These are phyloP conservation scores for Sycophaga agraensis DNA, from an alignment of 1,140 invertebrate genomes.

Conservation along the genomic window DNA sequence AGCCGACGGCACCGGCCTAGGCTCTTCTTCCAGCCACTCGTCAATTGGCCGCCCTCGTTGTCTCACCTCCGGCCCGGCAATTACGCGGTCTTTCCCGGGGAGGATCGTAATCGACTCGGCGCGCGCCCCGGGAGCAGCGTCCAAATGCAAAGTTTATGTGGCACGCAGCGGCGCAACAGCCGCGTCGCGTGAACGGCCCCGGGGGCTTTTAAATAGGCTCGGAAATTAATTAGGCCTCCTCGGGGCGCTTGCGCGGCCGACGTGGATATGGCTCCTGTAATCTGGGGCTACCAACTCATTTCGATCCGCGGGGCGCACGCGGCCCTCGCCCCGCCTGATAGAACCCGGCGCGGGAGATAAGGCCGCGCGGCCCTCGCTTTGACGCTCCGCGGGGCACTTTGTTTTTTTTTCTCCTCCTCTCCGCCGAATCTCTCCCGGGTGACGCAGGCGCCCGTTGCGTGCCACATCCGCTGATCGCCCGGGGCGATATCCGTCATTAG, in stretches of 20 bases:
- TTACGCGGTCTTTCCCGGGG: conserved; percentile 24
- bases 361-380: background rate
- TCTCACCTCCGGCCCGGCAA: background rate
- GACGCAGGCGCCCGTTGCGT: too few species aligned
- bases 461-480: too few species aligned
- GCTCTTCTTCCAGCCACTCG: too few species aligned
- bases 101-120: conserved; percentile 25
- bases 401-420: background rate
- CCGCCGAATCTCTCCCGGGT: too few species aligned
- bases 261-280: conserved; percentile 18
- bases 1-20: too few species aligned
- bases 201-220: conserved; percentile 25
- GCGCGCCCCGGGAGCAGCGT: conserved; percentile 5
- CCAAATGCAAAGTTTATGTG: conserved; percentile 23
- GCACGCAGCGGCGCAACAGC: conserved; percentile 18
- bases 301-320: conserved; percentile 22
- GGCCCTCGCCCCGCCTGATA: background rate
- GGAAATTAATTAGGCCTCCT: conserved; percentile 30
- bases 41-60: too few species aligned
- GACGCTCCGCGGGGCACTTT: background rate
- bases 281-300: conserved; percentile 16
- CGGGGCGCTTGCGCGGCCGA: background rate
- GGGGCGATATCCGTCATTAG: too few species aligned
- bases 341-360: conserved; percentile 8
- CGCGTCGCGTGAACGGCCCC: conserved; percentile 3